Percentiles rank a stretch among this genome's conserved stretches.
Conservation (phyloP, 2,113 vertebrate genomes). For the Pipa parva region DNA sequence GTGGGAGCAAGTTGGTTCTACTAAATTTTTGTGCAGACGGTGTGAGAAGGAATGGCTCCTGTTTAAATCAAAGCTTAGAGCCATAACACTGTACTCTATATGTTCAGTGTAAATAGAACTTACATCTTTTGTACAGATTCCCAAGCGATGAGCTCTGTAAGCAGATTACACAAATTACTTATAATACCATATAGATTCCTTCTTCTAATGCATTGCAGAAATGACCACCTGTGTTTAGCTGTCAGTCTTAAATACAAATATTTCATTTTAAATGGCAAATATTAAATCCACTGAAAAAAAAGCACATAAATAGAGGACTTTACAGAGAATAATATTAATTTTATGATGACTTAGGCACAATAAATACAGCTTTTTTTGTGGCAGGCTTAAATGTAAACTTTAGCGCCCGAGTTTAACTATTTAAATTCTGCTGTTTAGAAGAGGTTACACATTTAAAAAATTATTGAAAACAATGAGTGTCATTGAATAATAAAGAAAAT, state of each 20-base stretch:
- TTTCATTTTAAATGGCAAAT: slow-evolving; percentile 37
- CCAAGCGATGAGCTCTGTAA: neutral
- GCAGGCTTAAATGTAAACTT: too few relatives aligned
- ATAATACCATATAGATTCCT: neutral
- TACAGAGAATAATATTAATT: too few relatives aligned
- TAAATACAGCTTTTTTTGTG: too few relatives aligned
- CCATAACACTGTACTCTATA: slow-evolving; percentile 31
- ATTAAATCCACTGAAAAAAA: too few relatives aligned
- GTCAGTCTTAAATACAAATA: slow-evolving; percentile 19
- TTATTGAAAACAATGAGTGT: too few relatives aligned
- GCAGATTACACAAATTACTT: slow-evolving; percentile 24
- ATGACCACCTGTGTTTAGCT: slow-evolving; percentile 19
- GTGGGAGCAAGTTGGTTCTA: slow-evolving; percentile 52
- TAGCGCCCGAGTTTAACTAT: too few relatives aligned
- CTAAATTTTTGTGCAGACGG: slow-evolving; percentile 32
- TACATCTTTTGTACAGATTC: slow-evolving; percentile 18
- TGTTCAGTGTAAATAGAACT: slow-evolving; percentile 25
- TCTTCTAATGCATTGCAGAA: slow-evolving; percentile 2
- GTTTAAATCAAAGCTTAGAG: slow-evolving; percentile 35
- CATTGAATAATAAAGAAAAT: too few relatives aligned
- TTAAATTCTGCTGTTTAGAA: too few relatives aligned
- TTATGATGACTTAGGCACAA: too few relatives aligned
- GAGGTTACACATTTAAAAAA: too few relatives aligned
- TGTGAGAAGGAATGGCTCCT: slow-evolving; percentile 30
- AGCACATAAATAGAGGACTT: too few relatives aligned